Base-by-base conservation (phyloP, 1,140 invertebrate species). In the Drosophila parvula region DNA sequence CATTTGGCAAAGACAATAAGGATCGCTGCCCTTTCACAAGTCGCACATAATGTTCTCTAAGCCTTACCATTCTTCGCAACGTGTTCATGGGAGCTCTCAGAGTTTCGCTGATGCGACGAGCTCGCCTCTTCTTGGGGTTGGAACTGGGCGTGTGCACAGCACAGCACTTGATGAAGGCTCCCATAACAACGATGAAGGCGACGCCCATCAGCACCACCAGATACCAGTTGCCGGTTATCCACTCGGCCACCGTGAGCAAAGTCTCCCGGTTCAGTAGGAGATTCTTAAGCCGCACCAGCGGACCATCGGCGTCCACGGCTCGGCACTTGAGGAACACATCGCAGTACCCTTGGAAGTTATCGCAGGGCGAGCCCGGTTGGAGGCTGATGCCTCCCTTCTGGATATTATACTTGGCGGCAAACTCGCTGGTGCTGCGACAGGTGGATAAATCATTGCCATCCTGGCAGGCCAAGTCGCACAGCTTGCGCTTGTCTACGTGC, bases 81-180 rank as follows among this genome's bases (percentile, higher is more conserved):
- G 97, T 98, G 90, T 97, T 97, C 94, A 98, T 97, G 14, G 97
- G 97, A 74, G 96, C 94, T 44, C 97, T 94, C 11, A 98, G 92
- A 12, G 97, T 98, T 92, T 98, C 97, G 74, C 96, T 96, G 67
- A 98, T 95, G 63, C 97, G 94, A 74, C 96, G 94, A 6, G 97
- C 96, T 0, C 97, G 96, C 51, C 96, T 95, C 86, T 97, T 96
- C 92, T 98, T 98, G 10, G 98, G 98, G 94, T 99, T 99, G 55
- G 96, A 98, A 50, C 98, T 99, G 18, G 99, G 99, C 44, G 99
- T 99, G 92, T 99, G 98, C 56, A 99, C 98, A 14, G 99, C 98
- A 93, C 98, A 99, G 91, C 98, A 99, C 92, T 99, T 99, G 80
- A 99, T 99, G 92, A 99, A 99, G n/a, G 98, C 93, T 28, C 97